Evolutionary conservation across 2,888 invertebrate genomes (phyloP), one percentile per base, ranked within the genome.

Genomic region (Patella ulyssiponensis): DNA sequence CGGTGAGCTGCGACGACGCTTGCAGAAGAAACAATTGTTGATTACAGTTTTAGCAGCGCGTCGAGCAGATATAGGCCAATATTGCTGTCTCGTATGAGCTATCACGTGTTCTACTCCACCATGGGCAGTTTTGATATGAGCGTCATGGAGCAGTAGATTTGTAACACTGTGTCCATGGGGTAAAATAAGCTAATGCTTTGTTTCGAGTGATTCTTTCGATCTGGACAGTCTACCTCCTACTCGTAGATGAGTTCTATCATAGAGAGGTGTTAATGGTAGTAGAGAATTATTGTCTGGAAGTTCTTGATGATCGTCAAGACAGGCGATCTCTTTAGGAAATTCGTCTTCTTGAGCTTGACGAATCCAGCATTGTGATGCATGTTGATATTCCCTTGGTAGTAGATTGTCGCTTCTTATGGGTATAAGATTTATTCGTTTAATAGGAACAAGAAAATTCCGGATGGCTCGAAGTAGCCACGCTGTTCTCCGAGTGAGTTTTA

Each of bases 41-140:
- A n/a, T n/a, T n/a, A n/a, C n/a, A n/a, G n/a, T n/a, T n/a, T n/a
- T n/a, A n/a, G n/a, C n/a, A n/a, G n/a, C n/a, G n/a, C n/a, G n/a
- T n/a, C n/a, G n/a, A n/a, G n/a, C n/a, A n/a, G n/a, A n/a, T n/a
- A n/a, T n/a, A n/a, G n/a, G n/a, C n/a, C n/a, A n/a, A n/a, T n/a
- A n/a, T n/a, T n/a, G n/a, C n/a, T n/a, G 73, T 54, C 73, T 52
- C 12, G 54, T 56, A 54, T 20, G 11, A 23, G 73, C 17, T 54
- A 73, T 73, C 15, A 73, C 54, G 73, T 73, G 73, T 23, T 73
- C 73, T 27, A 54, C 54, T 20, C 73, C 73, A 27, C 54, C 54
- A 54, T 73, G 73, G 33, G 73, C 73, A 9, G 56, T 73, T 27
- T 44, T 73, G 20, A 73, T 54, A 23, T 73, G 73, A 15, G 52